A percentile compares a stretch with the other conserved stretches of the same genome.
Conservation (phyloP, 2,797 vertebrate species). For the Geotrypetes seraphini region DNA sequence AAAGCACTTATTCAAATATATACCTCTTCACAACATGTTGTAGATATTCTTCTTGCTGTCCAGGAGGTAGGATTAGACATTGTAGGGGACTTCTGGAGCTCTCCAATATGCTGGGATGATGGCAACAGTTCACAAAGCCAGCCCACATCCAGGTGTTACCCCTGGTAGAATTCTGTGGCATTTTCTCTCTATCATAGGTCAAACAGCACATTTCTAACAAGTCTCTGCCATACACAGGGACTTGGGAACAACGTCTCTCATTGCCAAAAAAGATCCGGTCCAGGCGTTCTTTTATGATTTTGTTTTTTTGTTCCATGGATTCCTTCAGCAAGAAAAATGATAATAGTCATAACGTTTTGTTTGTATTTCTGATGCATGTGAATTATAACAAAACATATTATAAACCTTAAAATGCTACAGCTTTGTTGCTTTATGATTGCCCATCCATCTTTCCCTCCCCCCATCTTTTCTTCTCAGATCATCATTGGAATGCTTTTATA, state of each 20-base stretch:
- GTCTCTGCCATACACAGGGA: constrained; percentile 79
- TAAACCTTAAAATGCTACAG: too few species aligned
- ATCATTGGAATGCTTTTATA: too few species aligned
- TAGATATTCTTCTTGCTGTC: constrained; percentile 48
- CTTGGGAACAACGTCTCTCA: constrained; percentile 69
- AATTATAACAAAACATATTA: too few species aligned
- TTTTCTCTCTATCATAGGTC: constrained; percentile 1
- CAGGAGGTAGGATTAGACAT: constrained; percentile 47
- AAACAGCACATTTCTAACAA: constrained; percentile 65
- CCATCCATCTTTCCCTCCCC: too few species aligned
- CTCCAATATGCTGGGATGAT: constrained; percentile 43
- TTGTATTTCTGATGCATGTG: too few species aligned
- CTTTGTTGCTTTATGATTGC: too few species aligned
- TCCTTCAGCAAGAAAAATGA: constrained; percentile 63
- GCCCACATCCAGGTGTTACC: constrained; percentile 67
- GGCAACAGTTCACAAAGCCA: constrained; percentile 57
- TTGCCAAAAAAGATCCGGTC: constrained; percentile 72
- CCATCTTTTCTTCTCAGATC: too few species aligned
- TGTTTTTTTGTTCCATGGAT: constrained; percentile 62
- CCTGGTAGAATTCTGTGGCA: constrained; percentile 14
- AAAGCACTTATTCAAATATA: too few species aligned
- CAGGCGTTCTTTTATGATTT: constrained; percentile 75
- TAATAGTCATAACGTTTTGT: too few species aligned
- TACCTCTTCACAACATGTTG: constrained; percentile 67
- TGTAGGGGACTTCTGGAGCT: constrained; percentile 46